Base-by-base conservation (phyloP, 2,113 vertebrate genomes). In the Oxygymnocypris stewartii region DNA sequence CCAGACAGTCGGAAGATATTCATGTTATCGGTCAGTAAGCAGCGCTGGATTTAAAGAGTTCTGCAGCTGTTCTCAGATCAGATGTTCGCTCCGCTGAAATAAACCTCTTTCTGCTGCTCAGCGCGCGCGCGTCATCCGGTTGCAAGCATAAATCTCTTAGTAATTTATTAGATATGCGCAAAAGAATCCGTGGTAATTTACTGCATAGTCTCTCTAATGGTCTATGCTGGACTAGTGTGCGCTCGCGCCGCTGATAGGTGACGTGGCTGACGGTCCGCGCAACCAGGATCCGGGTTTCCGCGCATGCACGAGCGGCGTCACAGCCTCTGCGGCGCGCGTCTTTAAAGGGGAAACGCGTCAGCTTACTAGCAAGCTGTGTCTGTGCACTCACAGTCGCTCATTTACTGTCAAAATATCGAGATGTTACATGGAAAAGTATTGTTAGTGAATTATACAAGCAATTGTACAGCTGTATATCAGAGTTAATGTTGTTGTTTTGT, bases 1-100 rank as follows among this genome's bases (percentile, higher is more conserved):
- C 97, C 98, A 11, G 96, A 93, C 90, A 99, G 95, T 57, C 98
- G 96, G 91, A 99, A 99, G 87, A 97, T 14, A 63, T 99, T 99
- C 98, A 99, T 99, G 57, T 79, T 92, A 42, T 42, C 47, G 9
- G n/a, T 81, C 16, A 20, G 31, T 37, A 4, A 51, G 7, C 65
- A 69, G 65, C 65, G 37, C 69, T 42, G 37, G 51, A 9, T 13
- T 23, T 8, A n/a, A 23, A n/a, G 40, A 16, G 37, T 25, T 51
- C 1, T 20, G 44, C 76, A 71, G 86, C 74, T 71, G 35, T 13
- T 35, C 18, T 31, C 47, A 20, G 65, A 20, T 37, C 67, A 18
- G 54, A 77, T 49, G 28, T 51, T 51, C 49, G 13, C 49, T 51
- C 47, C 47, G 12, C 12, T 44, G 8, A 14, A 49, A 44, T 37